Conservation (phyloP, 2,888 invertebrate species). For the Euphydryas editha region DNA sequence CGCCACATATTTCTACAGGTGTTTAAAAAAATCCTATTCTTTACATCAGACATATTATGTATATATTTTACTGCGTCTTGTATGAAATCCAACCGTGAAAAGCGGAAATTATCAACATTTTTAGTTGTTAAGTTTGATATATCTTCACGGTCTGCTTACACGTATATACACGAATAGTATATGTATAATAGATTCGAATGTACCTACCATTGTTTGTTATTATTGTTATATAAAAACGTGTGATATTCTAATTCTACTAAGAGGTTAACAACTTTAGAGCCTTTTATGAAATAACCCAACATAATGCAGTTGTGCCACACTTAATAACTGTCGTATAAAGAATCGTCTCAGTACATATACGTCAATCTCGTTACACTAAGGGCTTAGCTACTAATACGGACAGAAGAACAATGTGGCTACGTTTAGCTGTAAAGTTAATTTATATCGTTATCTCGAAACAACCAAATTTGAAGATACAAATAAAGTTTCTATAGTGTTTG, state of each 20-base stretch:
- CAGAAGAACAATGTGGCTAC: conserved; percentile 36
- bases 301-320: conserved; percentile 9
- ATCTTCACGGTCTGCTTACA: too few species aligned
- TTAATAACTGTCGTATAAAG: conserved; percentile 18
- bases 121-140: too few species aligned
- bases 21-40: too few species aligned
- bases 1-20: not conserved
- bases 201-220: too few species aligned
- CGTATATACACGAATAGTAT: too few species aligned
- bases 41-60: too few species aligned
- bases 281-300: not conserved
- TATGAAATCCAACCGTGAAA: too few species aligned
- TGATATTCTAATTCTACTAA: not conserved
- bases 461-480: conserved; percentile 29
- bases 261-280: not conserved
- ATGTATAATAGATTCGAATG: too few species aligned
- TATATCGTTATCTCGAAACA: conserved; percentile 25
- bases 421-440: conserved; percentile 32
- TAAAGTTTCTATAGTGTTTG: conserved; percentile 34
- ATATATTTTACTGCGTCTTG: too few species aligned
- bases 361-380: conserved; percentile 38
- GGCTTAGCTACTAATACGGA: conserved; percentile 40
- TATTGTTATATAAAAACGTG: too few species aligned
- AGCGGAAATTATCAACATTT: too few species aligned
- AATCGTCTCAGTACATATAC: conserved; percentile 11